phyloP scores from a whole-genome alignment of 2,888 invertebrate genomes.

The Anticlea derivata region DNA sequence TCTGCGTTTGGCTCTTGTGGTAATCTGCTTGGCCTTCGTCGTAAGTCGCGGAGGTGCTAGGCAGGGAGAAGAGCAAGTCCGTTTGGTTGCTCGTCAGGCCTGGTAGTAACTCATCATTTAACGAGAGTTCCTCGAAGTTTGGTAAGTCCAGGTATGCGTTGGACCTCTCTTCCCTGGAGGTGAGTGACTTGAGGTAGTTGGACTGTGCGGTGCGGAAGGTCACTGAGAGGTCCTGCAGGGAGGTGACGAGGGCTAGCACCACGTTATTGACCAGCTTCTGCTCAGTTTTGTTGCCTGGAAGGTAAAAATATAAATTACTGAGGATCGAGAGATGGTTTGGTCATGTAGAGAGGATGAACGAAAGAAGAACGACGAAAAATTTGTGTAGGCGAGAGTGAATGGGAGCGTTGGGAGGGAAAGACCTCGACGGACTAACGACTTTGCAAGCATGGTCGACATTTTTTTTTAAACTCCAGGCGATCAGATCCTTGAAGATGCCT shows the following conservation, averaged over 20 bases:
- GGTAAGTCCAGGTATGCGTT: constrained; percentile 93
- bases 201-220: constrained; percentile 94
- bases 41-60: constrained; percentile 68
- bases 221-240: constrained; percentile 93
- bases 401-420: no score
- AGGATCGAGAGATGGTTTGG: no score
- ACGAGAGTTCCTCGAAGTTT: constrained; percentile 83
- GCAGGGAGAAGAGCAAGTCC: constrained; percentile 68
- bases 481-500: no score
- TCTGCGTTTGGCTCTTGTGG: constrained; percentile 83
- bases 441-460: no score
- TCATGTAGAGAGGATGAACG: no score
- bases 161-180: constrained; percentile 95
- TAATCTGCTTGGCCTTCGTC: constrained; percentile 76
- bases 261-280: constrained; percentile 92
- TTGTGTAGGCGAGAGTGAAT: no score
- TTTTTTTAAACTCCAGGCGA: no score
- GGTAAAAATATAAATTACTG: no score
- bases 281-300: constrained; percentile 88
- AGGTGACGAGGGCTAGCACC: constrained; percentile 91
- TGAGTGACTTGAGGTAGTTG: constrained; percentile 93
- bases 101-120: constrained; percentile 74
- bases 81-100: constrained; percentile 73
- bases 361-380: no score
- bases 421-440: no score